A percentile compares a stretch with the other conserved stretches of the same genome.
Conservation (phyloP, 2,113 vertebrate genomes). For the Propithecus coquereli region DNA sequence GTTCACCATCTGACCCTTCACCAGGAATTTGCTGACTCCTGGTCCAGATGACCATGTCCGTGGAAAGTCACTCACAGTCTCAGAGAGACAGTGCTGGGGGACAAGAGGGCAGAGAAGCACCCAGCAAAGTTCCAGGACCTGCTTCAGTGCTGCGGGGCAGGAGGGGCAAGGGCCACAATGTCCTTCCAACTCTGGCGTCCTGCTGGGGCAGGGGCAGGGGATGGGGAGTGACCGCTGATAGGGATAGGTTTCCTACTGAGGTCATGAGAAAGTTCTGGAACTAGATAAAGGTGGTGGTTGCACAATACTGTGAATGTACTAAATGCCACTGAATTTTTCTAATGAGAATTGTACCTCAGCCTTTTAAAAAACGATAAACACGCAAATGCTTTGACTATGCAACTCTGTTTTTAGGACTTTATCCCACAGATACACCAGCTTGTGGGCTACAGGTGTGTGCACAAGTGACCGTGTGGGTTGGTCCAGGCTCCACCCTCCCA, state of each 20-base stretch:
- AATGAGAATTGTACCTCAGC: neutral
- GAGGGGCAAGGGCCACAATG: accelerated
- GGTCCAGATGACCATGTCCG: accelerated
- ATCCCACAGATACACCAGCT: neutral
- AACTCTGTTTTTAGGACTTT: neutral
- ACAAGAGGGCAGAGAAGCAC: accelerated
- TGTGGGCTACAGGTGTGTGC: no score
- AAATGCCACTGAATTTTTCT: neutral
- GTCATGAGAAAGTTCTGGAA: neutral
- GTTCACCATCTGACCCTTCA: accelerated
- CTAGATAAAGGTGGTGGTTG: neutral
- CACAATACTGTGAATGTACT: neutral
- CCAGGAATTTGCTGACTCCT: accelerated
- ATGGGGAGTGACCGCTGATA: neutral
- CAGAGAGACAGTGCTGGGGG: neutral
- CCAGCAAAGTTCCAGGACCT: neutral
- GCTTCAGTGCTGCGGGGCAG: neutral
- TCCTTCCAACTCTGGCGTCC: neutral
- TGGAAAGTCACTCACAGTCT: neutral
- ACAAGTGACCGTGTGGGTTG: accelerated
- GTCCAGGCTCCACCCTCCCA: neutral
- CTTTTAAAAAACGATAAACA: neutral
- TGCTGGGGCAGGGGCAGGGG: neutral
- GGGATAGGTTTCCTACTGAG: accelerated
- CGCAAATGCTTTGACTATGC: neutral